Percentiles rank a stretch among this genome's conserved stretches.
Conservation (phyloP, 2,797 vertebrate genomes). For the Emydoidea blandingii region DNA sequence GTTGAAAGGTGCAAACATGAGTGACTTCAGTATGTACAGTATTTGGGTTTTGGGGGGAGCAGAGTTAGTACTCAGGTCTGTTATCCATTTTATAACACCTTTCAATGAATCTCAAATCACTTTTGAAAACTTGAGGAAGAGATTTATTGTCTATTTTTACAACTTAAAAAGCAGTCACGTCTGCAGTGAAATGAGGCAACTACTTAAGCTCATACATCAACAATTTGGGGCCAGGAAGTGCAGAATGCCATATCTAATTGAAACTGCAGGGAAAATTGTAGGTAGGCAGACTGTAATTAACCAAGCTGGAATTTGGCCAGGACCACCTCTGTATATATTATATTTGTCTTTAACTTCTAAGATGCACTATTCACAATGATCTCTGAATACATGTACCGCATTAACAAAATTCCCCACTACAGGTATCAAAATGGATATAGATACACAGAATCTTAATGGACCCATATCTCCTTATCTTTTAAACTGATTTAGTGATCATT, state of each 20-base stretch:
- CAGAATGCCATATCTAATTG: background rate
- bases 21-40: background rate
- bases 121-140: background rate
- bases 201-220: background rate
- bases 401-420: conserved; percentile 5
- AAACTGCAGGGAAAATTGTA: conserved; percentile 19
- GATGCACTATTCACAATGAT: background rate
- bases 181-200: background rate
- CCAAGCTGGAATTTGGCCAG: background rate
- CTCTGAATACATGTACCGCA: background rate
- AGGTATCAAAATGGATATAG: background rate
- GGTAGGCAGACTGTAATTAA: background rate
- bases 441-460: background rate
- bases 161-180: background rate
- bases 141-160: background rate
- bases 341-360: conserved; percentile 22
- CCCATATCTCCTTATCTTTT: background rate
- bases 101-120: background rate
- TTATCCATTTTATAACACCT: background rate
- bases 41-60: background rate
- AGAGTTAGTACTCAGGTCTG: background rate
- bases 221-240: background rate
- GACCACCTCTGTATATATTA: background rate
- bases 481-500: background rate
- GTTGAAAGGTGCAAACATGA: background rate